Conservation (phyloP, 2,888 invertebrate species). For the Eupithecia pulchellata region DNA sequence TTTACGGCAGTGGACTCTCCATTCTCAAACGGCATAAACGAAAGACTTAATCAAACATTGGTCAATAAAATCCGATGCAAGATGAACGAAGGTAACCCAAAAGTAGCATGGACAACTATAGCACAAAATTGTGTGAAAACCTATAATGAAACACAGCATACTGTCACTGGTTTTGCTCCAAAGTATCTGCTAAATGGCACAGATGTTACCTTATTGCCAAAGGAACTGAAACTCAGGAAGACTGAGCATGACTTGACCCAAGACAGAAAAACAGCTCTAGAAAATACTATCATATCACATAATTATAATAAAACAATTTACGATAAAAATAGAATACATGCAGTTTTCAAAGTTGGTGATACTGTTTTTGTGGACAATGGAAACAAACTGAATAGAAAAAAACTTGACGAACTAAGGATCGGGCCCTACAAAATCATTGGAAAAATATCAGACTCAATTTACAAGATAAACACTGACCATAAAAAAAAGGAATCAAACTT, state of each 20-base stretch:
- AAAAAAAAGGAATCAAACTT: no score
- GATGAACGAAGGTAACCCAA: conserved; percentile 5
- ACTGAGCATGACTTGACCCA: neutral
- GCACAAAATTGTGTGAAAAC: conserved; percentile 8
- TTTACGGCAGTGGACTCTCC: conserved; percentile 14
- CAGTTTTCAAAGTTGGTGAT: no score
- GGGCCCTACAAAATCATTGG: no score
- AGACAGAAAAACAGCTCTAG: conserved; percentile 7
- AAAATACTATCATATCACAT: conserved; percentile 6
- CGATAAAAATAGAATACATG: conserved; percentile 1
- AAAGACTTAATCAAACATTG: conserved; percentile 14
- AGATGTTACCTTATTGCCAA: neutral
- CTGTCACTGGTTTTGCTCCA: neutral
- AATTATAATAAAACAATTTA: conserved; percentile 1
- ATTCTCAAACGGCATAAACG: conserved; percentile 14
- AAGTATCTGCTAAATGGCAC: conserved; percentile 1
- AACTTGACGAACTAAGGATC: no score
- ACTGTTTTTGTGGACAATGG: no score
- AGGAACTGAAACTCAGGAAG: neutral
- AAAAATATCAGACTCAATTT: no score
- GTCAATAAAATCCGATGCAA: conserved; percentile 11
- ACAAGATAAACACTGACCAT: no score
- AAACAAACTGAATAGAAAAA: no score
- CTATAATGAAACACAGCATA: conserved; percentile 14
- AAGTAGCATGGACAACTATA: conserved; percentile 14